Evolutionary conservation across 1,140 invertebrate species (phyloP).

Genomic region (Sitodiplosis mosellana): DNA sequence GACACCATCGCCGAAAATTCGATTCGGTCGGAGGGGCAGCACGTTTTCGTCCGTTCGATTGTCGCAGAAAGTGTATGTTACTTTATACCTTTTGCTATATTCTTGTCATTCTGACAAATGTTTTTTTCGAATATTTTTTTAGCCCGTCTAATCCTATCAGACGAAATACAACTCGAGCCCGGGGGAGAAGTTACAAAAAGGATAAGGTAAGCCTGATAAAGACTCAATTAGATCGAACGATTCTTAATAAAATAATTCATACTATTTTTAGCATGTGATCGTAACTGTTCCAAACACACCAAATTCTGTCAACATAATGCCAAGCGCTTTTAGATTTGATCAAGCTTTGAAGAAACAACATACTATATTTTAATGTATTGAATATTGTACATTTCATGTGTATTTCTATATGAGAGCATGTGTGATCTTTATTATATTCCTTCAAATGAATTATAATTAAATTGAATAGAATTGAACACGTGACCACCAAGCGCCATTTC

Average conservation of each 20-base stretch:
- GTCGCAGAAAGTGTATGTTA: conserved; percentile 18
- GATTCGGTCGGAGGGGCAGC: conserved; percentile 22
- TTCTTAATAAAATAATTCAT: not conserved
- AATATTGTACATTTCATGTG: too few species aligned
- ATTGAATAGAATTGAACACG: too few species aligned
- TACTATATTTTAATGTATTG: too few species aligned
- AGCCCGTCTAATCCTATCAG: conserved; percentile 18
- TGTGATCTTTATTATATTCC: too few species aligned
- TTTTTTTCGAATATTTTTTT: not conserved
- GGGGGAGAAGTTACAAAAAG: conserved; percentile 22
- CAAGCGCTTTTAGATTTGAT: not conserved
- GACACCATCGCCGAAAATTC: conserved; percentile 25
- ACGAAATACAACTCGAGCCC: conserved; percentile 30
- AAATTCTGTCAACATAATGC: not conserved
- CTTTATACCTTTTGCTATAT: too few species aligned
- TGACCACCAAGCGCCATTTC: too few species aligned
- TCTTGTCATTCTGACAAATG: conserved; percentile 6
- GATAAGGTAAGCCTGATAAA: not conserved
- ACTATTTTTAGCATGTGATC: not conserved
- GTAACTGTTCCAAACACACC: not conserved
- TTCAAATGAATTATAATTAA: too few species aligned
- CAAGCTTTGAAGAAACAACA: not conserved
- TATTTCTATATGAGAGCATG: too few species aligned
- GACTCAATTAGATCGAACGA: not conserved
- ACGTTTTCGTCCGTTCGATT: conserved; percentile 33